phyloP scores from a whole-genome alignment of 2,797 vertebrate species.

The Oreonectes daqikongensis region DNA sequence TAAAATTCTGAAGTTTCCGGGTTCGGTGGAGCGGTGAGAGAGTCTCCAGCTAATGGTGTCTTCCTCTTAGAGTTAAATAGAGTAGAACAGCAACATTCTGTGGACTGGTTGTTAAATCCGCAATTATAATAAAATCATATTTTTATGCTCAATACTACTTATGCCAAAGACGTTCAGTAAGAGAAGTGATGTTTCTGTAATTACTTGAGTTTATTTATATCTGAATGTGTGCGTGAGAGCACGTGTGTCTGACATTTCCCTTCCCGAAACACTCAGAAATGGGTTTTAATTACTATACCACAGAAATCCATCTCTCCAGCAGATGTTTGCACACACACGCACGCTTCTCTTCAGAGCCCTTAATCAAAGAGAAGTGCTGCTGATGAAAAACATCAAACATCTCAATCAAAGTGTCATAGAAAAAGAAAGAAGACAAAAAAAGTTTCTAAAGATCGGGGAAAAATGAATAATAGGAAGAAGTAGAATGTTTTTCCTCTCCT shows the following conservation, averaged over 20 bases:
- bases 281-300: slow-evolving; percentile 14
- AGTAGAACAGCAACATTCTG: background rate
- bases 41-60: slow-evolving; percentile 18
- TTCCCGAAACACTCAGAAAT: slow-evolving; percentile 33
- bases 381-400: slow-evolving; percentile 39
- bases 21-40: slow-evolving; percentile 26
- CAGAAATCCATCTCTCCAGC: slow-evolving; percentile 15
- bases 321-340: slow-evolving; percentile 24
- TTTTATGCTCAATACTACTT: background rate
- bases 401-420: slow-evolving; percentile 12
- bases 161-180: background rate
- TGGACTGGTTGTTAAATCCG: background rate
- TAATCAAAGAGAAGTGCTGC: slow-evolving; percentile 29
- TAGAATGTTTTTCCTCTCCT: background rate
- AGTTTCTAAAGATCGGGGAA: background rate
- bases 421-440: background rate
- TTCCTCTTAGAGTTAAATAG: slow-evolving; percentile 5
- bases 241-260: slow-evolving; percentile 3
- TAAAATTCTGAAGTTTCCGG: slow-evolving; percentile 40
- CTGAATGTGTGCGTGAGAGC: slow-evolving; percentile 8
- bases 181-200: background rate
- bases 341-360: slow-evolving; percentile 3
- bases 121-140: background rate
- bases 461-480: background rate
- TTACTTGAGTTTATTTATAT: slow-evolving; percentile 7